A percentile compares a stretch with the other conserved stretches of the same genome.
phyloP scores from a whole-genome alignment of 2,113 vertebrate genomes.

The Henicopernis longicauda region DNA sequence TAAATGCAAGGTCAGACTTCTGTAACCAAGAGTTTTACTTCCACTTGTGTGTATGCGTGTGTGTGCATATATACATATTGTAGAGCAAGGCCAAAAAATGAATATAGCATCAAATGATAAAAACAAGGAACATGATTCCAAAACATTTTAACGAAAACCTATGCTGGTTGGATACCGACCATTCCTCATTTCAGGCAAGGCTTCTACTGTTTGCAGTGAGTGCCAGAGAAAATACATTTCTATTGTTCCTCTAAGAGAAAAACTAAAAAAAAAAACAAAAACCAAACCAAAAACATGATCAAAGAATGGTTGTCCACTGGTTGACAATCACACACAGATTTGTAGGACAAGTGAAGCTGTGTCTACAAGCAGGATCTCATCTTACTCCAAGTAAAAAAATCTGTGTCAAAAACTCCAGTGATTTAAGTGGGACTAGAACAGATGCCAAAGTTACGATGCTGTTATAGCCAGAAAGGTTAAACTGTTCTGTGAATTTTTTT shows the following conservation, averaged over 20 bases:
- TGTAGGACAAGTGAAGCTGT: not conserved
- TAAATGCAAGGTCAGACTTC: not conserved
- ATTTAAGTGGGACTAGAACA: not conserved
- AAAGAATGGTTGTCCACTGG: not conserved
- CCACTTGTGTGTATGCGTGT: not conserved
- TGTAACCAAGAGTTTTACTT: not conserved
- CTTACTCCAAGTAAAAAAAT: not conserved
- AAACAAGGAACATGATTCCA: not conserved
- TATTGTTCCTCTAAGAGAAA: not conserved
- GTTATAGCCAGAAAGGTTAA: not conserved
- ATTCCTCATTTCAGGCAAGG: not conserved
- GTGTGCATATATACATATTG: not conserved
- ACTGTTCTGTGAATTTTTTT: not conserved
- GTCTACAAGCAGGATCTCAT: not conserved
- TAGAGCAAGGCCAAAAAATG: not conserved
- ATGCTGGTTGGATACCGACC: not conserved
- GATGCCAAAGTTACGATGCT: not conserved
- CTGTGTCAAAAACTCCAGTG: not conserved
- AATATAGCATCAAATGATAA: not conserved
- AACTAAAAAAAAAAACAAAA: not conserved
- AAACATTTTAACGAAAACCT: not conserved
- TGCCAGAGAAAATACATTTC: not conserved
- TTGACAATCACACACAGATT: not conserved
- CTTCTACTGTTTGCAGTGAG: not conserved
- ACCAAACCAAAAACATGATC: not conserved